A percentile compares a stretch with the other conserved stretches of the same genome.
phyloP scores from a whole-genome alignment of 2,113 vertebrate species.

The Trachemys scripta region DNA sequence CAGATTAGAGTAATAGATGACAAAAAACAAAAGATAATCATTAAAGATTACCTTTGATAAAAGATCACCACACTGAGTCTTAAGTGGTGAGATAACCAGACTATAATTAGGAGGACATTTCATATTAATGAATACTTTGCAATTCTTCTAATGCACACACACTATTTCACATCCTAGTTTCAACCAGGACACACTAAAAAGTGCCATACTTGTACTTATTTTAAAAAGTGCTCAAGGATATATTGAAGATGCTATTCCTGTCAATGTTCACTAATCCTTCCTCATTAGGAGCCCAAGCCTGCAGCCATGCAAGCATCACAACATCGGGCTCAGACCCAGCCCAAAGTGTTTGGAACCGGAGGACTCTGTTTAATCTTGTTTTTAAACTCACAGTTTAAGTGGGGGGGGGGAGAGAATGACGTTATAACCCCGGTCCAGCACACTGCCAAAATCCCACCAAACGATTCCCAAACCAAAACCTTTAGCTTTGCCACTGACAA shows the following conservation, averaged over 20 bases:
- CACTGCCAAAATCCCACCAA: neutral
- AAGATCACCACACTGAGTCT: neutral
- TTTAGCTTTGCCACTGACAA: neutral
- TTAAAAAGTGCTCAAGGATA: neutral
- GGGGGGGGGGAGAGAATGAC: no score
- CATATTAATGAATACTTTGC: neutral
- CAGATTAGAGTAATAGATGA: neutral
- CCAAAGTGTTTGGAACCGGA: neutral
- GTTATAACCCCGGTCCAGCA: neutral
- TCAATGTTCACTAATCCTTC: neutral
- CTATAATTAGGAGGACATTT: neutral
- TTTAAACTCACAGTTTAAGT: neutral
- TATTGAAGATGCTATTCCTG: neutral
- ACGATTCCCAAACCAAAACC: neutral
- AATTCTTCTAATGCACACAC: neutral
- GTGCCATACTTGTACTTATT: neutral
- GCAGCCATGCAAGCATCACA: neutral
- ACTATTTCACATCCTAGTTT: neutral
- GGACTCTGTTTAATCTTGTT: neutral
- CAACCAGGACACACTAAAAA: neutral
- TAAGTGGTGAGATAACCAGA: neutral
- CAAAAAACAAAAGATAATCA: neutral
- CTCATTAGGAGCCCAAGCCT: neutral
- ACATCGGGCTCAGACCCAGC: neutral
- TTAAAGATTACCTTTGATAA: neutral